phyloP scores from a whole-genome alignment of 2,113 vertebrate species.

The Cichladusa arquata region DNA sequence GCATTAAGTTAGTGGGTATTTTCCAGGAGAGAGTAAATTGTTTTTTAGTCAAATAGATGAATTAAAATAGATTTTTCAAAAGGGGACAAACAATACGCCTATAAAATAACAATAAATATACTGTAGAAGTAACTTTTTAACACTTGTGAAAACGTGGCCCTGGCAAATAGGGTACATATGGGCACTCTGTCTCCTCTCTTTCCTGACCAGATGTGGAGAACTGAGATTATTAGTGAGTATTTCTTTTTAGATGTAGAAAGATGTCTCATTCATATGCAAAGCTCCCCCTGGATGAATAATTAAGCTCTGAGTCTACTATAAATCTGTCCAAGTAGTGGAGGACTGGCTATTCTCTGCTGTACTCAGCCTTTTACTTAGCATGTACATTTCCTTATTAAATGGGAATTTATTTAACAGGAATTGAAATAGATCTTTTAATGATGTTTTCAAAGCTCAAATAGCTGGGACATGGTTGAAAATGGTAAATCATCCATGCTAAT shows the following conservation, averaged over 20 bases:
- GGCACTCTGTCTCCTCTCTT: neutral
- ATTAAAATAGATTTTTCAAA: neutral
- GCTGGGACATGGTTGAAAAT: neutral
- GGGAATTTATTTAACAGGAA: neutral
- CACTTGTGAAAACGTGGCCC: neutral
- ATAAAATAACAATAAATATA: neutral
- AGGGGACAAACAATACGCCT: neutral
- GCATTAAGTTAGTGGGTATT: neutral
- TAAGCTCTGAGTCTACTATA: neutral
- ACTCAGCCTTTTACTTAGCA: neutral
- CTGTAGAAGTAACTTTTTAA: neutral
- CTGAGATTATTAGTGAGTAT: neutral
- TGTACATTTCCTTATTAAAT: neutral
- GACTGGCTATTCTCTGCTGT: constrained; percentile 12
- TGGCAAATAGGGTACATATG: neutral
- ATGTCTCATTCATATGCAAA: constrained; percentile 52
- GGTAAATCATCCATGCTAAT: constrained; percentile 29
- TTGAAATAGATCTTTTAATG: neutral
- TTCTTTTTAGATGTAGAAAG: constrained; percentile 17
- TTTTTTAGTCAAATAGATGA: neutral
- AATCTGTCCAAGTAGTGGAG: constrained; percentile 6
- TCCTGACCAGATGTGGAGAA: constrained; percentile 18
- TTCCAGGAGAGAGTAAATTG: neutral
- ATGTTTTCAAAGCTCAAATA: neutral
- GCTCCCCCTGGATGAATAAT: neutral